Base-by-base conservation (phyloP, 2,888 invertebrate genomes). In the Hemistola chrysoprasaria region DNA sequence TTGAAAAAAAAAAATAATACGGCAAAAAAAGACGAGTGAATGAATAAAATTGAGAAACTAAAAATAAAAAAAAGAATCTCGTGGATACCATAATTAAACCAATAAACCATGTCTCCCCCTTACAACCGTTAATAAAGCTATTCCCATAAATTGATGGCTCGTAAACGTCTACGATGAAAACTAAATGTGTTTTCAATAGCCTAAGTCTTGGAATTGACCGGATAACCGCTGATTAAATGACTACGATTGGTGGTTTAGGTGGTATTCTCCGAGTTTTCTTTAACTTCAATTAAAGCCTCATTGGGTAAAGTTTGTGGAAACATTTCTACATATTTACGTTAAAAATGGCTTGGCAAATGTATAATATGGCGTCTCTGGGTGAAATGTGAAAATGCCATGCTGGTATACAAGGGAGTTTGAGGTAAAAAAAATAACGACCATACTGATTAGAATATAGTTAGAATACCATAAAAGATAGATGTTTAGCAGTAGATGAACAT, bases 171-270 rank as follows among this genome's bases (percentile, higher is more conserved):
- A 60, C 48, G 58, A 51, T 56, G 65, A 56, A 63, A 59, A 62
- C 66, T 71, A 65, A 79, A 78, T 75, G 75, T 62, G 70, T 70
- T 78, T 73, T 72, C 71, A 62, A 73, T 69, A 56, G 64, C 56
- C 53, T 44, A 37, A 53, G 37, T 40, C 34, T 25, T 23, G 16
- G 34, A 33, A 43, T 42, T 39, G 42, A 33, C 45, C 40, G 47
- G 33, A 68, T 70, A 60, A 61, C 59, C 57, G 42, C 47, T 56
- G 73, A 82, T 81, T 77, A 78, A 60, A 60, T 51, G 67, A 32
- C 31, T 36, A 6, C 8, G 41, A 36, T 31, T 27, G 36, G 35
- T 22, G 29, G 25, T 29, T 5, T 25, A 30, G 36, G 35, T 22
- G 29, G 25, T 29, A 3, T 24, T 11, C 25, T 6, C 4, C 11